These are phyloP conservation scores for Drosophila persimilis DNA, from an alignment of 1,140 invertebrate species.

Conservation along the genomic window DNA sequence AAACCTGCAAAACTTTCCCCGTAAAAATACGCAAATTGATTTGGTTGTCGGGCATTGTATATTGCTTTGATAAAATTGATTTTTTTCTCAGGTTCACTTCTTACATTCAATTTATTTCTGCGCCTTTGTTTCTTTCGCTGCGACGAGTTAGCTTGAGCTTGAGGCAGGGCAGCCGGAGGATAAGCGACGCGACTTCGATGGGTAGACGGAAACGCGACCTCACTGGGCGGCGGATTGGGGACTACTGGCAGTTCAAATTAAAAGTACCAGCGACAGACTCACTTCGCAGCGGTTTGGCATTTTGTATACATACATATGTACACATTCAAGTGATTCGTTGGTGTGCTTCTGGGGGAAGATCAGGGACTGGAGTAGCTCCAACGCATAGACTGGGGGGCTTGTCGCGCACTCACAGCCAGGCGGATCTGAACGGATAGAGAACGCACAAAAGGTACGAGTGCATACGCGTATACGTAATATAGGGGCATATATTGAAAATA, in stretches of 20 bases:
- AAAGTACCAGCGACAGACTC: too few relatives aligned
- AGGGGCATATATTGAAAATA: too few relatives aligned
- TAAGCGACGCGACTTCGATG: constrained; percentile 35
- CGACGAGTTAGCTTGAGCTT: constrained; percentile 23
- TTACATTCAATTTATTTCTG: constrained; percentile 11
- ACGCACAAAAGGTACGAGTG: too few relatives aligned
- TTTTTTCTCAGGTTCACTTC: constrained; percentile 23
- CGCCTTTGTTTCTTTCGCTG: constrained; percentile 3
- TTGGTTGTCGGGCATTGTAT: constrained; percentile 11
- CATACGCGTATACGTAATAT: too few relatives aligned
- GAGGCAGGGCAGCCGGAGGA: constrained; percentile 26
- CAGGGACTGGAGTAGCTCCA: too few relatives aligned
- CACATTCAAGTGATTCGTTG: too few relatives aligned
- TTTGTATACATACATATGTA: constrained; percentile 9
- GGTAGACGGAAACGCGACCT: constrained; percentile 47
- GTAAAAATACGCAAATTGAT: not conserved
- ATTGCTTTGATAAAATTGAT: constrained; percentile 30
- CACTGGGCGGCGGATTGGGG: constrained; percentile 58
- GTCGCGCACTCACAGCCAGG: too few relatives aligned
- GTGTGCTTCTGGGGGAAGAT: too few relatives aligned
- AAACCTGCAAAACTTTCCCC: not conserved
- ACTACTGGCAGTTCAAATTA: constrained; percentile 46
- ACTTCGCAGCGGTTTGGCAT: too few relatives aligned
- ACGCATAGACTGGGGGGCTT: too few relatives aligned
- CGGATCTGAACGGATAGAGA: too few relatives aligned